Evolutionary conservation across 2,888 invertebrate genomes (phyloP).

Genomic region (Diplolepis rosae): DNA sequence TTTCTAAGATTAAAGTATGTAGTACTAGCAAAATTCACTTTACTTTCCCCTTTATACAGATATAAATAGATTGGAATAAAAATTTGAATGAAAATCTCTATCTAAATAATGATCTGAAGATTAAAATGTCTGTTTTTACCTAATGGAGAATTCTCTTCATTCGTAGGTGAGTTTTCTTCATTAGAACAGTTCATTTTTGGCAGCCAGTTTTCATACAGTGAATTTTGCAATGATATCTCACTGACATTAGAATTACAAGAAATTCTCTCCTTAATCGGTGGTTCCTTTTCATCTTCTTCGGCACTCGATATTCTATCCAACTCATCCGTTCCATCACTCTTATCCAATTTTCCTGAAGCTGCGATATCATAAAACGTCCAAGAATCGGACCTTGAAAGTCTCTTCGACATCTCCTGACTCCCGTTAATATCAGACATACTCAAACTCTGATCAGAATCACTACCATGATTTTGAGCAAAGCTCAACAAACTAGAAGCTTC

Average conservation of each 20-base stretch:
- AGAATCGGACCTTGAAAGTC: conserved; percentile 74
- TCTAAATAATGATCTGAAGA: too few relatives aligned
- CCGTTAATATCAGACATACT: conserved; percentile 37
- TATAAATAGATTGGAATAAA: too few relatives aligned
- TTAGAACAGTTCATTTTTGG: conserved; percentile 44
- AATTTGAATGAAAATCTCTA: too few relatives aligned
- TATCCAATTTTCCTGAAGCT: conserved; percentile 50
- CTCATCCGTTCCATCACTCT: conserved; percentile 58
- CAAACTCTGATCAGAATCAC: conserved; percentile 55
- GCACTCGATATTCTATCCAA: conserved; percentile 62
- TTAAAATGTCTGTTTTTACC: neutral
- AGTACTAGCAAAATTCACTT: too few relatives aligned
- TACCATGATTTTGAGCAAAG: conserved; percentile 57
- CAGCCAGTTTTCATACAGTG: conserved; percentile 74
- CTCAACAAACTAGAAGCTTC: conserved; percentile 60
- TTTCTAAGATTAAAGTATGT: too few relatives aligned
- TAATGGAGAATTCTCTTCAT: neutral
- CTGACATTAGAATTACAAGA: conserved; percentile 54
- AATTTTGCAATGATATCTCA: conserved; percentile 67
- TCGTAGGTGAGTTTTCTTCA: too few relatives aligned
- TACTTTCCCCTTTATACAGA: too few relatives aligned
- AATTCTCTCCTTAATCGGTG: conserved; percentile 51
- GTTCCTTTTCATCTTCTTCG: conserved; percentile 55
- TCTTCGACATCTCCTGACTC: conserved; percentile 58
- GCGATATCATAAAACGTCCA: conserved; percentile 76